Evolutionary conservation across 1,140 invertebrate genomes (phyloP).

Genomic region (Mamestra configurata): DNA sequence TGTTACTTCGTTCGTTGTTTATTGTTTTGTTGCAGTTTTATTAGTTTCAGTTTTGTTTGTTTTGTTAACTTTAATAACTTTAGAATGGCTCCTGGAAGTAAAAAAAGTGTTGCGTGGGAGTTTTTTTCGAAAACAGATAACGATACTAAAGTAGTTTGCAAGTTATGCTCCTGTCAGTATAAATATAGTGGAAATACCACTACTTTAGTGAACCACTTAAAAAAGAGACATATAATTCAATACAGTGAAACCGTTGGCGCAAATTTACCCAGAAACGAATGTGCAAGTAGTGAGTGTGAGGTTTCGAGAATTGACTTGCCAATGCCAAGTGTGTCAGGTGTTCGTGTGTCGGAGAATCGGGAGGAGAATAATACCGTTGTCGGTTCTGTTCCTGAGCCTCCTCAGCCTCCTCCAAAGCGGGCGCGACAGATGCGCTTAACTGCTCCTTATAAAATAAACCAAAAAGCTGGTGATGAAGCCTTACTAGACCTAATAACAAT

Average conservation of each 20-base stretch:
- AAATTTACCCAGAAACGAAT: conserved; percentile 8
- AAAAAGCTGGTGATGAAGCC: no score
- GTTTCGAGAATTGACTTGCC: not conserved
- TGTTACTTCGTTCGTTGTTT: conserved; percentile 5
- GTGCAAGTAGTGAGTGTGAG: not conserved
- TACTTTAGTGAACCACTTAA: not conserved
- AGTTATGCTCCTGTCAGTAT: not conserved
- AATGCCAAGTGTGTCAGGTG: not conserved
- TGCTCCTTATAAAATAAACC: no score
- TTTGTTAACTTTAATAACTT: not conserved
- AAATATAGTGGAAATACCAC: not conserved
- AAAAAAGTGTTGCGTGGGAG: conserved; percentile 5
- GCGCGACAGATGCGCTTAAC: no score
- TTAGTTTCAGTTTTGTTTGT: conserved; percentile 2
- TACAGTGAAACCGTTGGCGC: not conserved
- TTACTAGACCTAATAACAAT: no score
- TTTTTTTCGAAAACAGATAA: conserved; percentile 1
- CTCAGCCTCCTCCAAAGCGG: not conserved
- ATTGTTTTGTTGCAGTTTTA: conserved; percentile 1
- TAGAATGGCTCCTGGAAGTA: conserved; percentile 10
- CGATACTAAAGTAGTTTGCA: not conserved
- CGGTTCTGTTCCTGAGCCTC: conserved; percentile 7
- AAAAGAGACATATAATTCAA: not conserved
- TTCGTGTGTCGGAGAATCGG: conserved; percentile 11
- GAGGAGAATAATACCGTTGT: conserved; percentile 1